Evolutionary conservation across 2,888 invertebrate species (phyloP), one percentile per base, ranked within the genome.

Genomic region (Dorcus hopei): DNA sequence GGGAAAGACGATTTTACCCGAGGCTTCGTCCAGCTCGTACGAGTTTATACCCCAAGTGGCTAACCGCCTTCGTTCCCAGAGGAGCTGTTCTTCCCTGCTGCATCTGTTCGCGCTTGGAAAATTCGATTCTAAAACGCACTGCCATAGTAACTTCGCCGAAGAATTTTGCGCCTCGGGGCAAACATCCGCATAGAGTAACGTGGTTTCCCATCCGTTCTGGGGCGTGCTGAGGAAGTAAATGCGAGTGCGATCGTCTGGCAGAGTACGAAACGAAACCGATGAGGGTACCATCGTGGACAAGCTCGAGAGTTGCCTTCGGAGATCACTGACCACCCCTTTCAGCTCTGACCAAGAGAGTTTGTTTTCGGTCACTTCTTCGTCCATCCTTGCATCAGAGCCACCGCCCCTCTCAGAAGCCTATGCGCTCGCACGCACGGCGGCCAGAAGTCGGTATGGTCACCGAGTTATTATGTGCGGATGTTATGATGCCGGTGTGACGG

Each of bases 1-100:
- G 9, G 96, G 93, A 79, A 97, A 97, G 58, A 97, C 88, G 67
- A 97, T 88, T 71, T 91, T 87, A 26, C 95, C 95, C 23, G 89
- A 88, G 6, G 82, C 83, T 38, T 86, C 84, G 70, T 95, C 92
- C 52, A 95, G 82, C 76, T 96, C 95, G 72, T 96, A 97, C 0
- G 93, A 92, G 0, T 95, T 95, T 57, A 97, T 96, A 19, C 97
- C 95, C 89, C 93, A 94, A 0, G 92, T 91, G 0, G 95, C 90
- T 43, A 95, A 85, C 54, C 97, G 84, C 79, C 96, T 95, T 26
- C 97, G 80, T 77, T 97, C 97, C 83, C 94, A 89, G 60, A 95
- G 81, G 52, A 97, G 77, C 75, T 95, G 94, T 74, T 96, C 95
- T 74, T 97, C 97, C 39, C 91, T 83, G 0, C 93, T 93, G 82